Evolutionary conservation across 2,797 vertebrate genomes (phyloP), one percentile per base, ranked within the genome.

Genomic region (Apogon talboti): DNA sequence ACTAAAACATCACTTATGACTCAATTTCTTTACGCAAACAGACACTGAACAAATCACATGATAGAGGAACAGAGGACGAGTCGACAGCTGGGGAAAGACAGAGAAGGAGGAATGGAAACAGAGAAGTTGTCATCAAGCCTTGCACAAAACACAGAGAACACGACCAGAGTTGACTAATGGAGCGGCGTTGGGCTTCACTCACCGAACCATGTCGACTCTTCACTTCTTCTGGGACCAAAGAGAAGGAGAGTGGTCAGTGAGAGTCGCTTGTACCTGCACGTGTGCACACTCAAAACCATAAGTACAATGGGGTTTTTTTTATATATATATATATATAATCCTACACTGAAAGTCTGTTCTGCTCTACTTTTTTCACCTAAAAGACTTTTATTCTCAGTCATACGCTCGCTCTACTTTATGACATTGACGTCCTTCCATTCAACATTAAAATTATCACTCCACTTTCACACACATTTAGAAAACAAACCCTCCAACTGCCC

Each of bases 201-300:
- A 95, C 94, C 94, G 92, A 89, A 94, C 94, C 94, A 95, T 95
- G 83, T 64, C 69, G 89, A 60, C 67, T 83, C 76, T 68, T 76
- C 51, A 65, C 69, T 76, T 75, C 81, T 72, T 83, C 82, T 87
- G 87, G 74, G 47, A 59, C 54, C 55, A 82, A 75, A 79, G 45
- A 84, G 66, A 83, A 76, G 64, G 50, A 83, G 74, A 83, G 46
- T n/a, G 56, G 61, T 42, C 12, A 67, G 58, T 65, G 55, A 76
- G 66, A 60, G 54, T 59, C 41, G 53, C 74, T 74, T 64, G 65
- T 57, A 78, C 74, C 74, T 85, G 54, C 60, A 71, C 75, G 80
- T 21, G 53, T 66, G 70, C 62, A 81, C 18, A 80, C 52, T 66
- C 18, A 55, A 37, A 48, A 41, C 19, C 7, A 54, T 5, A 40